Conservation (phyloP, 2,113 vertebrate genomes). For the Saccopteryx bilineata region DNA sequence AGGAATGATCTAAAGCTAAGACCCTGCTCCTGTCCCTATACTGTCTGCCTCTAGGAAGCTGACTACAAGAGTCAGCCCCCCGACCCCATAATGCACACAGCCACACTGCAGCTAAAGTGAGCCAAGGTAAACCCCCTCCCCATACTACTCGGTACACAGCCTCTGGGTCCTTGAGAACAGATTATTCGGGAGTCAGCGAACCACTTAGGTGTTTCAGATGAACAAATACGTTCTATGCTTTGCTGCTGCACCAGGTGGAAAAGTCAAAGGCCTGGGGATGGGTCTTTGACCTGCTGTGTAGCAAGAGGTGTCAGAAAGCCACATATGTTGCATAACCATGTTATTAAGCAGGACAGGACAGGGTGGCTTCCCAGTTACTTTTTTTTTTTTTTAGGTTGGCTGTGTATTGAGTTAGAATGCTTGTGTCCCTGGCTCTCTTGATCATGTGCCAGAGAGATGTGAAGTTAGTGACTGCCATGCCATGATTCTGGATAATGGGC, state of each 20-base stretch:
- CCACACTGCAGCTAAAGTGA: not conserved
- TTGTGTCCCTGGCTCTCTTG: not conserved
- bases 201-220: not conserved
- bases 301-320: not conserved
- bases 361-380: not conserved
- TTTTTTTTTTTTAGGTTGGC: not conserved
- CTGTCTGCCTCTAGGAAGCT: conserved; percentile 26
- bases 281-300: not conserved
- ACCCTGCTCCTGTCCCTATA: not conserved
- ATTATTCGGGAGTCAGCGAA: not conserved
- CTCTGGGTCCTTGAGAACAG: not conserved
- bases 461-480: not conserved
- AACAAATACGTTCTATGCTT: not conserved
- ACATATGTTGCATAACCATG: too few species aligned
- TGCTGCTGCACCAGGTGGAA: not conserved
- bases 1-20: not conserved
- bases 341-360: not conserved
- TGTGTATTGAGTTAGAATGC: not conserved
- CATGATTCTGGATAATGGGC: not conserved
- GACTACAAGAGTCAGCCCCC: conserved; percentile 61
- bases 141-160: not conserved
- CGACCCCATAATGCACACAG: not conserved
- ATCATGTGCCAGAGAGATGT: not conserved
- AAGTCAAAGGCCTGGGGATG: not conserved
- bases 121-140: not conserved